A percentile compares a stretch with the other conserved stretches of the same genome.
These are phyloP conservation scores for Saxidomus purpurata DNA, from an alignment of 1,140 invertebrate genomes.

Conservation along the genomic window DNA sequence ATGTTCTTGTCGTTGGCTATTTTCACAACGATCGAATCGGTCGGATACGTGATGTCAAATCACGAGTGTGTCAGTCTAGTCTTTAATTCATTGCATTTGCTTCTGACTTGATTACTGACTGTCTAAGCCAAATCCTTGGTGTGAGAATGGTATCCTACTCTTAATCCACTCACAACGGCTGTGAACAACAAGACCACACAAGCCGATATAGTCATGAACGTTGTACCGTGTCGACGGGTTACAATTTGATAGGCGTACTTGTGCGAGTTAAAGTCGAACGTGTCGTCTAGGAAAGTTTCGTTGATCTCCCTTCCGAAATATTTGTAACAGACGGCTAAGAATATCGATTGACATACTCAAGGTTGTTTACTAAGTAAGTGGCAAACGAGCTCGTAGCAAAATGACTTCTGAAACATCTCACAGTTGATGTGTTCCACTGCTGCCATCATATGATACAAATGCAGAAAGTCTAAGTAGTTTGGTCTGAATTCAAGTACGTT, in stretches of 20 bases:
- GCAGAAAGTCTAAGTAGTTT: slow-evolving; percentile 22
- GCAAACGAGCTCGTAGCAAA: slow-evolving; percentile 12
- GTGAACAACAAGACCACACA: slow-evolving; percentile 23
- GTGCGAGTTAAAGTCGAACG: not conserved
- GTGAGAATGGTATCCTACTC: slow-evolving; percentile 36
- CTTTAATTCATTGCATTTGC: slow-evolving; percentile 22
- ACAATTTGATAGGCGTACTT: slow-evolving; percentile 18
- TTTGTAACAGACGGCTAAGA: not conserved
- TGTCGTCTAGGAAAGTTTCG: slow-evolving; percentile 8
- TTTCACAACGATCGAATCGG: slow-evolving; percentile 22
- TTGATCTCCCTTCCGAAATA: slow-evolving; percentile 9
- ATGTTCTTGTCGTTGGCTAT: not conserved
- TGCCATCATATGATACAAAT: slow-evolving; percentile 32
- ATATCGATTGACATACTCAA: not conserved
- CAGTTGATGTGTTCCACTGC: not conserved
- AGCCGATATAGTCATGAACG: slow-evolving; percentile 15
- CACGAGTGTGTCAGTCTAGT: not conserved
- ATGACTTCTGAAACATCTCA: slow-evolving; percentile 39
- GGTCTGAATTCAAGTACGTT: not conserved
- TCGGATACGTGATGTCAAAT: slow-evolving; percentile 15
- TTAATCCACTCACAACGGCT: not conserved
- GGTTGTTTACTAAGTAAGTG: slow-evolving; percentile 4
- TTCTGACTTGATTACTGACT: slow-evolving; percentile 30
- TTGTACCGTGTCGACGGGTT: slow-evolving; percentile 13
- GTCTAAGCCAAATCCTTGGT: slow-evolving; percentile 34